Percentiles rank a stretch among this genome's conserved stretches.
phyloP scores from a whole-genome alignment of 64 coral and sea anemone species.

The Exaiptasia diaphana region DNA sequence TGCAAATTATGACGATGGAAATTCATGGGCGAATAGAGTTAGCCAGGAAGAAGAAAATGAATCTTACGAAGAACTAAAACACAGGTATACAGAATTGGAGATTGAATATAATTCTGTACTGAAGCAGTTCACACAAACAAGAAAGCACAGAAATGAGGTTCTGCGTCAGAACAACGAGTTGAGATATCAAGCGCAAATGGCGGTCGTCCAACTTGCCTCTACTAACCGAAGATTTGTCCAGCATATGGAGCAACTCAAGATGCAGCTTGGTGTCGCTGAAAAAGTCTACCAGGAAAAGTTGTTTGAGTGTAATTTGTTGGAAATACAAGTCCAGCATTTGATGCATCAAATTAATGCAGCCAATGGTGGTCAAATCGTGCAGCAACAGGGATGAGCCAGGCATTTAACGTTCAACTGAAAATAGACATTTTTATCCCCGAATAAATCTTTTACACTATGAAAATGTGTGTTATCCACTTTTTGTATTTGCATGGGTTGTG shows the following conservation, averaged over 20 bases:
- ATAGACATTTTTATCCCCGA: too few relatives aligned
- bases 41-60: background rate
- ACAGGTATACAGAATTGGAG: constrained; percentile 41
- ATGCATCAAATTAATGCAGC: constrained; percentile 30
- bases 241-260: constrained; percentile 82
- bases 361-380: too few relatives aligned
- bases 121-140: constrained; percentile 80
- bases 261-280: constrained; percentile 72
- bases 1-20: background rate
- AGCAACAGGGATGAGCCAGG: too few relatives aligned
- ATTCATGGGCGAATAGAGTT: constrained; percentile 16
- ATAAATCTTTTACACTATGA: too few relatives aligned
- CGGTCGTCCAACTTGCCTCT: constrained; percentile 71
- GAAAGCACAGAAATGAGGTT: constrained; percentile 86
- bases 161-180: constrained; percentile 87
- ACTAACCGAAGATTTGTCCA: constrained; percentile 81
- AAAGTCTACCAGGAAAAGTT: constrained; percentile 88
- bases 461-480: too few relatives aligned
- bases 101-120: constrained; percentile 10
- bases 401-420: too few relatives aligned
- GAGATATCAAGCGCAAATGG: constrained; percentile 92
- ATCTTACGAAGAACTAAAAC: constrained; percentile 5
- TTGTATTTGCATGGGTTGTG: too few relatives aligned
- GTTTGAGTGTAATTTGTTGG: constrained; percentile 89
- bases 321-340: constrained; percentile 83